Base-by-base conservation (phyloP, 2,888 invertebrate genomes). In the Tenodera sinensis region DNA sequence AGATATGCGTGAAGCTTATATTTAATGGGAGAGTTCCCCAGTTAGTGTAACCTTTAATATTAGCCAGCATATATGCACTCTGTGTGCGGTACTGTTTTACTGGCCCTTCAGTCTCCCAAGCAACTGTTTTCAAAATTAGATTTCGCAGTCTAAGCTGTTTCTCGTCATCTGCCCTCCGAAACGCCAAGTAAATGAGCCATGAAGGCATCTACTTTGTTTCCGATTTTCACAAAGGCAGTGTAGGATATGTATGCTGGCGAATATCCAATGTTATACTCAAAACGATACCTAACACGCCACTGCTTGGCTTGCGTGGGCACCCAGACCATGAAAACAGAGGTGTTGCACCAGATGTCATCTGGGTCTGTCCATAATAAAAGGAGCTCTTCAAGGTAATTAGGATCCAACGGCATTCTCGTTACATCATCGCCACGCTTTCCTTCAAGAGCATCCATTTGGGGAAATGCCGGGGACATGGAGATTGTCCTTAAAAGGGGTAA, bases 321-420 rank as follows among this genome's bases (percentile, higher is more conserved):
- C 54, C 85, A 85, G 47, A 85, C 15, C 54, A 42, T 47, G 28
- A 85, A 85, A 15, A 42, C n/a, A 12, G 27, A 85, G 85, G 85
- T 54, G 85, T 47, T 85, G 85, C 85, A 85, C 54, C 85, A 85
- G 54, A 42, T 42, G 47, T 47, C 85, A 85, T 85, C 85, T 85
- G 85, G 85, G 85, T 85, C 85, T 84, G 54, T 14, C 54, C 15
- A 71, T 71, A 20, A 71, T 71, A 71, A 71, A 25, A 71, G 54
- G 54, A 71, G 25, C 20, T 71, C 6, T 71, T 71, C 54, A 71
- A 71, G 54, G 54, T 20, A 71, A 71, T 71, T 71, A 71, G 54
- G 54, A 15, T 20, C 20, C 25, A 71, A 71, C 54, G 20, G 54
- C 54, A 71, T 71, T 71, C 54, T 20, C 54, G 20, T 71, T 71